A percentile compares a stretch with the other conserved stretches of the same genome.
phyloP scores from a whole-genome alignment of 1,140 invertebrate genomes.

The Drosophila melanica region DNA sequence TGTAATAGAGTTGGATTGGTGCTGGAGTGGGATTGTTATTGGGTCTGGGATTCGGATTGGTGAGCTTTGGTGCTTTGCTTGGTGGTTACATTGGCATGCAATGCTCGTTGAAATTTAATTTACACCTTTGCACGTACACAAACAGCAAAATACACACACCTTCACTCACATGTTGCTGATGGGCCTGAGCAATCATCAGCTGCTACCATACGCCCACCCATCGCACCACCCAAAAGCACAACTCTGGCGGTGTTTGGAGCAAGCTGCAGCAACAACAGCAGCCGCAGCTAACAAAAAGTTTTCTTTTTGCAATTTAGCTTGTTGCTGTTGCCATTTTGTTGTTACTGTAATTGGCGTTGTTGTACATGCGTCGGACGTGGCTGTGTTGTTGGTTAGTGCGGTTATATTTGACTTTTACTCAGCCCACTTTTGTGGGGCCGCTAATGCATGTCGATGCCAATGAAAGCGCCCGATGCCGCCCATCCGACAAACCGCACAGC shows the following conservation, averaged over 20 bases:
- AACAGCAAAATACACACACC: constrained; percentile 37
- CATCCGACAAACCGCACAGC: constrained; percentile 7
- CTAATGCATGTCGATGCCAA: constrained; percentile 81
- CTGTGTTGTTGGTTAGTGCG: constrained; percentile 56
- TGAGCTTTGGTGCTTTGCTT: neutral
- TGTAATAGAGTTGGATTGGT: constrained; percentile 8
- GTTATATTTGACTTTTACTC: constrained; percentile 76
- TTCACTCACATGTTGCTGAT: constrained; percentile 35
- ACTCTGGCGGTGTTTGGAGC: constrained; percentile 1
- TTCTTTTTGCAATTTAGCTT: constrained; percentile 82
- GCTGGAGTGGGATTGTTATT: neutral
- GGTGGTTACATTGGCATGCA: constrained; percentile 57
- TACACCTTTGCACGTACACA: constrained; percentile 76
- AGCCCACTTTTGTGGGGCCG: constrained; percentile 64
- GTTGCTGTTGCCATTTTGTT: constrained; percentile 47
- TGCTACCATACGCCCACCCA: neutral
- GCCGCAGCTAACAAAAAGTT: constrained; percentile 65
- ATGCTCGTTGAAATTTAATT: constrained; percentile 70
- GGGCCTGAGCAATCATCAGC: constrained; percentile 64
- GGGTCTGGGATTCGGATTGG: constrained; percentile 1
- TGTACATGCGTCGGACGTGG: constrained; percentile 64
- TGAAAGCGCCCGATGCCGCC: constrained; percentile 42
- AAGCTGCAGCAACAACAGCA: constrained; percentile 34
- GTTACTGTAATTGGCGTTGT: constrained; percentile 46
- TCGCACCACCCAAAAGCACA: neutral